Percentiles rank a stretch among this genome's conserved stretches.
phyloP scores from a whole-genome alignment of 2,113 vertebrate genomes.

The Colaptes auratus region DNA sequence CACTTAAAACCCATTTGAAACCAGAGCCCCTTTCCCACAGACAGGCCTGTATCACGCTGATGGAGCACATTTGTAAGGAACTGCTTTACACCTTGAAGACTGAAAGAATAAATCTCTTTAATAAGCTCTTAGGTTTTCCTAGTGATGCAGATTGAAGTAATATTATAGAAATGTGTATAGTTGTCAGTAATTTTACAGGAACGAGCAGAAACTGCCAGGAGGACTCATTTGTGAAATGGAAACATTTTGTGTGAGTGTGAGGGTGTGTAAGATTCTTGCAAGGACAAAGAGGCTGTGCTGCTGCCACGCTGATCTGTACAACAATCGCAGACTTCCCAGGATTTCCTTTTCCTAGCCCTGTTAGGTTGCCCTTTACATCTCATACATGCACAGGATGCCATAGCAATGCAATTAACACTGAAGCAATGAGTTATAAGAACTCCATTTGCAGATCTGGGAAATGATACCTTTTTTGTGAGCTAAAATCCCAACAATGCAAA shows the following conservation, averaged over 20 bases:
- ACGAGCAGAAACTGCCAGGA: constrained; percentile 30
- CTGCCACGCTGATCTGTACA: background rate
- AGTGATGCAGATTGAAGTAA: constrained; percentile 62
- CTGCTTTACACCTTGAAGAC: constrained; percentile 54
- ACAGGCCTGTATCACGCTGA: constrained; percentile 25
- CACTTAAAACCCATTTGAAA: background rate
- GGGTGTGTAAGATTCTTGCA: background rate
- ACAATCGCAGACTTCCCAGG: background rate
- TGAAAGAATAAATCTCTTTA: constrained; percentile 70
- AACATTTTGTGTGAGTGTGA: background rate
- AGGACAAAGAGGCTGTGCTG: constrained; percentile 47
- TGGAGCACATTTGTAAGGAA: constrained; percentile 20
- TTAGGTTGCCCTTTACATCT: background rate
- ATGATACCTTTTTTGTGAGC: background rate
- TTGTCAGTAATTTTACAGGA: constrained; percentile 70
- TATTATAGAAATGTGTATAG: constrained; percentile 67
- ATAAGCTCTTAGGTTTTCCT: constrained; percentile 60
- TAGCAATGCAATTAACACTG: background rate
- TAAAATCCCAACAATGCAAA: background rate
- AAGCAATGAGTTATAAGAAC: background rate
- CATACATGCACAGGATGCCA: background rate
- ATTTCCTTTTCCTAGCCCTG: background rate
- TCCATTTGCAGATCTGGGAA: background rate
- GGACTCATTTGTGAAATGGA: constrained; percentile 52
- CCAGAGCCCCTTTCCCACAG: background rate